These are phyloP conservation scores for Myrmecobius fasciatus DNA, from an alignment of 2,113 vertebrate species.

Conservation along the genomic window DNA sequence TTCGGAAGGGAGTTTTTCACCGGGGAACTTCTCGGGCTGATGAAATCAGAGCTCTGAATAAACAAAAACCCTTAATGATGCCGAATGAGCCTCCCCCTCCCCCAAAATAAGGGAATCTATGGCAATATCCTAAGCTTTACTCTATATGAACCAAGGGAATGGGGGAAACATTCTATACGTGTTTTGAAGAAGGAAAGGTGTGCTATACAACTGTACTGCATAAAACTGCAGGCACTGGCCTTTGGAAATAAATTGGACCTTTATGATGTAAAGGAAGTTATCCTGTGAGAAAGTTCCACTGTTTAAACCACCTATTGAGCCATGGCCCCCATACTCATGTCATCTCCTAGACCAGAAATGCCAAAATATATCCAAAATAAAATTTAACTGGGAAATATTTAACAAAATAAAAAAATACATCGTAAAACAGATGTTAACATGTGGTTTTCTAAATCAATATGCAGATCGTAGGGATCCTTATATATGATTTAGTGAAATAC, in stretches of 20 bases:
- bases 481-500: neutral
- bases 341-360: neutral
- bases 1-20: neutral
- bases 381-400: neutral
- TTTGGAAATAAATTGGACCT: neutral
- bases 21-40: neutral
- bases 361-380: neutral
- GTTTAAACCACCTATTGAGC: neutral
- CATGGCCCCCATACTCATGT: neutral
- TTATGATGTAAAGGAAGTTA: neutral
- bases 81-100: neutral
- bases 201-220: neutral
- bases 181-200: neutral
- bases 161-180: neutral
- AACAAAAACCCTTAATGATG: neutral
- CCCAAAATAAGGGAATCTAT: neutral
- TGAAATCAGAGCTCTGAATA: neutral
- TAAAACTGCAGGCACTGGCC: neutral
- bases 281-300: neutral
- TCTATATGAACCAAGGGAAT: neutral
- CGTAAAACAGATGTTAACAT: neutral
- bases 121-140: neutral
- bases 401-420: neutral
- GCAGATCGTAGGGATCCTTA: too few relatives aligned
- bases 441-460: neutral